Conservation (phyloP, 2,888 invertebrate genomes). For the Mamestra brassicae region DNA sequence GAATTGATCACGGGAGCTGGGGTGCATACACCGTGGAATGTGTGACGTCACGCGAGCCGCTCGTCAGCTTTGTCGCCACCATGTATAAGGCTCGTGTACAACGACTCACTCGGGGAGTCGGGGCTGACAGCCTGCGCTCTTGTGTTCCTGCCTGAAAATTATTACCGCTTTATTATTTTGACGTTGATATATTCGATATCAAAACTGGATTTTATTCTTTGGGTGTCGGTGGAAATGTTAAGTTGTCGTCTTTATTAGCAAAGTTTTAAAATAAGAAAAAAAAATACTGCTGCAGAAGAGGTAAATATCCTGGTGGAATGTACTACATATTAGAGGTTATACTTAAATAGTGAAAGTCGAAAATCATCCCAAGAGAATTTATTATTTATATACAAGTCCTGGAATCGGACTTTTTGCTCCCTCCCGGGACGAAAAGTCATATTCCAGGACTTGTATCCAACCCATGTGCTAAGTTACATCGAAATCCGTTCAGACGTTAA, state of each 20-base stretch:
- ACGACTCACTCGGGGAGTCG: conserved; percentile 55
- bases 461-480: no score
- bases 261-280: neutral
- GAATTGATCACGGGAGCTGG: conserved; percentile 55
- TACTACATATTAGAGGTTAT: no score
- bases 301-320: no score
- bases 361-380: no score
- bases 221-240: neutral
- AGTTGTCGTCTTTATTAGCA: neutral
- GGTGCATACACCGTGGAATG: conserved; percentile 70
- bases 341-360: no score
- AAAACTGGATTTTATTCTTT: neutral
- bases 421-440: no score
- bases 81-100: conserved; percentile 66
- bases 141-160: conserved; percentile 42
- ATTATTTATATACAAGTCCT: no score
- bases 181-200: conserved; percentile 17
- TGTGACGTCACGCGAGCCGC: conserved; percentile 86
- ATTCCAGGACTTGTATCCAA: no score
- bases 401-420: no score
- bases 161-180: conserved; percentile 40
- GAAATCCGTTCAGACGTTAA: no score
- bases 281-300: neutral
- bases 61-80: conserved; percentile 80
- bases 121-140: conserved; percentile 49